Base-by-base conservation (phyloP, 2,797 vertebrate species). In the Phylloscopus collybita region DNA sequence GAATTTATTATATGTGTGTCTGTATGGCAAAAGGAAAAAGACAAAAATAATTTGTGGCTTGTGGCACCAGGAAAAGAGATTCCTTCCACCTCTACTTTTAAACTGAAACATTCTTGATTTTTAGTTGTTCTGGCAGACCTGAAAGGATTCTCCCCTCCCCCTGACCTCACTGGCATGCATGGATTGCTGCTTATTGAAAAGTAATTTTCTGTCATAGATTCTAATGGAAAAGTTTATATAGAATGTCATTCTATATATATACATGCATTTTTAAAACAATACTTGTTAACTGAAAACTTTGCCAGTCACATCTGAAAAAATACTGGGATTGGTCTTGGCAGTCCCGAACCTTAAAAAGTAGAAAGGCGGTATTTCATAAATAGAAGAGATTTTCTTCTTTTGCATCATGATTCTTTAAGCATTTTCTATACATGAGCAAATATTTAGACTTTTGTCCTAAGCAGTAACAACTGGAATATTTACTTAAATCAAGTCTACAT, bases 171-270 rank as follows among this genome's bases (percentile, higher is more conserved):
- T 94, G 74, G 78, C 71, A 85, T 92, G 86, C 86, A 73, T 0
- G 7, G 64, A 66, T 93, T 93, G 71, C 83, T 95, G 62, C 87
- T 96, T 94, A 95, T 92, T 96, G 94, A 90, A 96, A 97, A 97
- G 91, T 92, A 49, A 93, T 97, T 96, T 96, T 95, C 90, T 93
- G 57, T 93, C 92, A 65, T 87, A 72, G 86, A 78, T 93, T 95
- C 65, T 90, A 92, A 92, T 87, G 96, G 93, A 95, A 97, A 96
- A 83, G 64, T 71, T 94, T 96, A 93, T 86, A 92, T 92, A 86
- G 87, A 54, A 47, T 93, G 64, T 87, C 60, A 62, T 93, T 79
- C 22, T 86, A 49, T 80, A 84, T 84, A 84, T 50, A 65, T 44
- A 27, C 65, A 50, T 79, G 59, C 42, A 42, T 93, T 95, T 90